Base-by-base conservation (phyloP, 1,140 invertebrate species). In the Drosophila ohnishii region DNA sequence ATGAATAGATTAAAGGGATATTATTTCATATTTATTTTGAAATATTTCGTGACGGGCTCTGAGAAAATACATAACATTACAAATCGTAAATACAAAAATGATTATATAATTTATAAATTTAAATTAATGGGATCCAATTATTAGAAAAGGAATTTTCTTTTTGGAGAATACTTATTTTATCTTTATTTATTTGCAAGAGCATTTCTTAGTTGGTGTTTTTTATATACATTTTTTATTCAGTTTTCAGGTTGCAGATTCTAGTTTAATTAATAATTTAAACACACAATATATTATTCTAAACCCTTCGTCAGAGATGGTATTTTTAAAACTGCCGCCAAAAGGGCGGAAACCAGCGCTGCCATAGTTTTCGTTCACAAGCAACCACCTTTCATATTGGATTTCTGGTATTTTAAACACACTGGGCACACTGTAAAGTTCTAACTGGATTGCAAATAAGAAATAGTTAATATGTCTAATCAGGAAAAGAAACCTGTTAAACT, bases 21-120 rank as follows among this genome's bases (percentile, higher is more conserved):
- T 45, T 61, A 45, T 30, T 28, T 35, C 3, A 62, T 53, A 30
- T 37, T 61, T 16, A 28, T 35, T 58, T 72, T 72, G 65, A 58
- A 60, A 70, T 40, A 13, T 63, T 55, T 25, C 6, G 16, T 22
- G 22, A 69, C 1, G 65, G 39, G 30, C 42, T 39, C 65, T 63
- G 22, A 37, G 58, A 7, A 28, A 28, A 28, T 28, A 28, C n/a
- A 50, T 16, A 50, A 50, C 0, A n/a, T 30, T 34, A 1, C 4
- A 16, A 10, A 16, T 2, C 5, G 2, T 37, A n/a, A 9, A 19
- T 3, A 13, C 0, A 32, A 1, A 37, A 37, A 14, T 32, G 1
- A 19, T 28, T 51, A 30, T 32, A 30, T 25, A 25, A 13, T 30
- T 42, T 25, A 45, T 22, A 22, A 22, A 19, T 34, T 28, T 28